Conservation (phyloP, 2,797 vertebrate species). For the Schizopygopsis malacanthus region DNA sequence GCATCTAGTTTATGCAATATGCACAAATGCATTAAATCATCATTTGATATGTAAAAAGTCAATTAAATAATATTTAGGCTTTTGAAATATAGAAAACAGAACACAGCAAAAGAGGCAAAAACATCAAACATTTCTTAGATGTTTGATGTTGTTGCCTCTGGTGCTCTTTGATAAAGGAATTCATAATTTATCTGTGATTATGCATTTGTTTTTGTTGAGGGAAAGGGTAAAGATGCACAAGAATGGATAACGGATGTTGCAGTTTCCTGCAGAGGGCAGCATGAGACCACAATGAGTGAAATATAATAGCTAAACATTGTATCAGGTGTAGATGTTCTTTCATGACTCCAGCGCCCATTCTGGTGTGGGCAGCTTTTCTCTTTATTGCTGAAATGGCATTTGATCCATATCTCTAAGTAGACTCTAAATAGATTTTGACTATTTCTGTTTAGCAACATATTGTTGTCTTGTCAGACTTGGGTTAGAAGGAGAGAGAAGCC, state of each 20-base stretch:
- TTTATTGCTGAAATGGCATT: neutral
- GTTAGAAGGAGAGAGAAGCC: neutral
- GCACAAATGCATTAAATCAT: neutral
- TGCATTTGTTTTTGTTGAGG: neutral
- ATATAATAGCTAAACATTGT: neutral
- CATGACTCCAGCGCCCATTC: neutral
- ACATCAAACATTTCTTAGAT: neutral
- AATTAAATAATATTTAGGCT: neutral
- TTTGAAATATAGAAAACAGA: neutral
- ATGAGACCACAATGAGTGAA: slow-evolving; percentile 35
- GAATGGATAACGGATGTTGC: neutral
- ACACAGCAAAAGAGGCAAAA: neutral
- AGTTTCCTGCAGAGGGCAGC: slow-evolving; percentile 55
- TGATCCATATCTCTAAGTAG: neutral
- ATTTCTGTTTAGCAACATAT: neutral
- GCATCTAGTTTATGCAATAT: neutral
- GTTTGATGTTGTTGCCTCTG: slow-evolving; percentile 11
- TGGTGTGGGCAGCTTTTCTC: neutral
- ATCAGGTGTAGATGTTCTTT: slow-evolving; percentile 2
- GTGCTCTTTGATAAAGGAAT: neutral
- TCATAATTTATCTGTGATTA: neutral
- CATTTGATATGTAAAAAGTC: neutral
- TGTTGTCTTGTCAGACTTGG: neutral
- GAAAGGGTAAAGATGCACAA: neutral
- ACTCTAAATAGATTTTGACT: neutral